These are phyloP conservation scores for Labrus mixtus DNA, from an alignment of 2,113 vertebrate genomes.

Conservation along the genomic window DNA sequence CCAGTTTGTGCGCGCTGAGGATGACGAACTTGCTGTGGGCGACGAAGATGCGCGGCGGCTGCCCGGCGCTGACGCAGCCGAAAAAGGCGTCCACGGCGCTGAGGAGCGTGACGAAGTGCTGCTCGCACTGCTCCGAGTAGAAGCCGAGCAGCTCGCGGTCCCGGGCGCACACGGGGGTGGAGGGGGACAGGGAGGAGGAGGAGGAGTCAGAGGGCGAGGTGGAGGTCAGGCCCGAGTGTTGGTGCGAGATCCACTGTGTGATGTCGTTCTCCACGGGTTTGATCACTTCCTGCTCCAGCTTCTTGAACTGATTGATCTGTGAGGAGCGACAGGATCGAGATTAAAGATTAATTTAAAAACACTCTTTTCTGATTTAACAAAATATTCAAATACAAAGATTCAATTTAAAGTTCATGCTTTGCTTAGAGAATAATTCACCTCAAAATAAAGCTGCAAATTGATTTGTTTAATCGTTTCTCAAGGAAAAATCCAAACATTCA, in stretches of 20 bases:
- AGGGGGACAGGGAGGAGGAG: constrained; percentile 48
- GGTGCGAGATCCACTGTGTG: constrained; percentile 90
- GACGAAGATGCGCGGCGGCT: constrained; percentile 95
- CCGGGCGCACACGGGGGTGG: constrained; percentile 73
- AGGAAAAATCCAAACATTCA: too few relatives aligned
- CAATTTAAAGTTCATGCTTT: too few relatives aligned
- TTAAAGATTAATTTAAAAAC: not conserved
- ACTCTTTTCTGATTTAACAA: not conserved
- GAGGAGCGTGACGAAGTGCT: constrained; percentile 92
- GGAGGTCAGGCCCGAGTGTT: constrained; percentile 61
- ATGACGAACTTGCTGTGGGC: constrained; percentile 98
- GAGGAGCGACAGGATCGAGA: constrained; percentile 16
- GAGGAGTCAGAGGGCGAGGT: constrained; percentile 57
- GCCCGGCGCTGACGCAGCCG: constrained; percentile 87
- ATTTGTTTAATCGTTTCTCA: too few relatives aligned
- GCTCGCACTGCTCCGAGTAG: constrained; percentile 94
- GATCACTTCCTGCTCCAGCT: constrained; percentile 94
- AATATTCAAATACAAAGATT: not conserved
- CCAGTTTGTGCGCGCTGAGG: constrained; percentile 96
- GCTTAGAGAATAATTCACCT: too few relatives aligned
- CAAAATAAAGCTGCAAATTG: too few relatives aligned
- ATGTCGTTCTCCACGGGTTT: constrained; percentile 95
- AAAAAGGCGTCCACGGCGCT: constrained; percentile 95
- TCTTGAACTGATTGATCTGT: constrained; percentile 95
- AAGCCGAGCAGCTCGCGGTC: constrained; percentile 92